Conservation (phyloP, 2,113 vertebrate species). For the Eupsittula cactorum region DNA sequence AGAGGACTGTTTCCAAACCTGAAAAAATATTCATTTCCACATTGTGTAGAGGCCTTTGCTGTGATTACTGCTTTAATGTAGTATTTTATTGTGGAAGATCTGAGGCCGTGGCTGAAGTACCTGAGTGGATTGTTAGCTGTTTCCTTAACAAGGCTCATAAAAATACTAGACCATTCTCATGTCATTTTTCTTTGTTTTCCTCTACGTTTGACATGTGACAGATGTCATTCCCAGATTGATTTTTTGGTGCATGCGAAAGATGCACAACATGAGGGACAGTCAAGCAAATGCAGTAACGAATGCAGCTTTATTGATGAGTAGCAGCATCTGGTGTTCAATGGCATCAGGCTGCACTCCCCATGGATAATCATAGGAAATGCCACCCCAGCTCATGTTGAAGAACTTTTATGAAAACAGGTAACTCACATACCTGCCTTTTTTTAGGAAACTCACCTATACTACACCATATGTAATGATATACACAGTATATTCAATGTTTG, state of each 20-base stretch:
- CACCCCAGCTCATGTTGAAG: not conserved
- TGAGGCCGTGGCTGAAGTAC: not conserved
- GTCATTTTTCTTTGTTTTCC: conserved; percentile 16
- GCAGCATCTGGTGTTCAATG: not conserved
- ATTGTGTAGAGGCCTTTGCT: not conserved
- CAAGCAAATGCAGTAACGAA: not conserved
- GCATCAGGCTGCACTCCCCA: not conserved
- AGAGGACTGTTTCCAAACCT: not conserved
- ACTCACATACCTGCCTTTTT: not conserved
- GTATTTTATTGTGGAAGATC: not conserved
- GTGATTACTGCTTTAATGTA: not conserved
- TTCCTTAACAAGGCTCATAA: not conserved
- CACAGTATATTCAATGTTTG: accelerated
- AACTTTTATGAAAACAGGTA: not conserved
- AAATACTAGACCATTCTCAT: not conserved
- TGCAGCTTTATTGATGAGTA: not conserved
- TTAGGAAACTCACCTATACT: not conserved
- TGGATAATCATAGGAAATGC: not conserved
- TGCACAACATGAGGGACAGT: not conserved
- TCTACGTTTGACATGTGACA: not conserved
- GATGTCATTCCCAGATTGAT: not conserved
- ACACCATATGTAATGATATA: not conserved
- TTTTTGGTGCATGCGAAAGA: not conserved
- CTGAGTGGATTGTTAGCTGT: not conserved
- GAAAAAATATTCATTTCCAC: not conserved